These are phyloP conservation scores for Drosophila orosa DNA, from an alignment of 1,140 invertebrate species.

Conservation along the genomic window DNA sequence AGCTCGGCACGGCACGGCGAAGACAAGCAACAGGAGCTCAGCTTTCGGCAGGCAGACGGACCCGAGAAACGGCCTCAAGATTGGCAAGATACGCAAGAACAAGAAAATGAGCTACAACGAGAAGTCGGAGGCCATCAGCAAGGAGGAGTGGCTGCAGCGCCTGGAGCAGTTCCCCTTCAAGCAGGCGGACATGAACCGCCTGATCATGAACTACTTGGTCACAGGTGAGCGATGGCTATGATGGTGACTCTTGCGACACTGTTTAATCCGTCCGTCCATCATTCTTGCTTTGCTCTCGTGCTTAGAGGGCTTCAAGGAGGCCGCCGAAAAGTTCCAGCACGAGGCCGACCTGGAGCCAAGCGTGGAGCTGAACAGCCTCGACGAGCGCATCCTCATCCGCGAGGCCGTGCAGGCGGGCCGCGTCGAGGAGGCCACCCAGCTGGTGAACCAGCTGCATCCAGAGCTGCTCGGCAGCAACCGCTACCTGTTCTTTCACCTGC, in stretches of 20 bases:
- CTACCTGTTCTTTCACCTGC: slow-evolving; percentile 97
- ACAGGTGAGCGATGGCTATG: too few species aligned
- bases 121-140: slow-evolving; percentile 74
- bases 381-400: slow-evolving; percentile 96
- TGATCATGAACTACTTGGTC: slow-evolving; percentile 99
- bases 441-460: slow-evolving; percentile 97
- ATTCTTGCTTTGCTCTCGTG: too few species aligned
- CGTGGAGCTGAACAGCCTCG: slow-evolving; percentile 94
- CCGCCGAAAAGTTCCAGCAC: slow-evolving; percentile 97
- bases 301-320: slow-evolving; percentile 98
- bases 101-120: slow-evolving; percentile 84
- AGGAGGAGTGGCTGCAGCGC: slow-evolving; percentile 89
- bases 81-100: slow-evolving; percentile 90
- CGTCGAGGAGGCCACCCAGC: slow-evolving; percentile 95
- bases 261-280: too few species aligned
- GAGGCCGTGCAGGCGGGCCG: slow-evolving; percentile 97
- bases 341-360: slow-evolving; percentile 95
- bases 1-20: background rate
- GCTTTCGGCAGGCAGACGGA: slow-evolving; percentile 17
- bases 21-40: slow-evolving; percentile 6
- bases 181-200: slow-evolving; percentile 96
- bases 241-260: too few species aligned
- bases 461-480: slow-evolving; percentile 97
- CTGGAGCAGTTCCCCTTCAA: slow-evolving; percentile 93
- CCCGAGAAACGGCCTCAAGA: slow-evolving; percentile 84